A percentile compares a stretch with the other conserved stretches of the same genome.
Evolutionary conservation across 2,797 vertebrate species (phyloP).

Genomic region (Pangasius sanitwongsei): DNA sequence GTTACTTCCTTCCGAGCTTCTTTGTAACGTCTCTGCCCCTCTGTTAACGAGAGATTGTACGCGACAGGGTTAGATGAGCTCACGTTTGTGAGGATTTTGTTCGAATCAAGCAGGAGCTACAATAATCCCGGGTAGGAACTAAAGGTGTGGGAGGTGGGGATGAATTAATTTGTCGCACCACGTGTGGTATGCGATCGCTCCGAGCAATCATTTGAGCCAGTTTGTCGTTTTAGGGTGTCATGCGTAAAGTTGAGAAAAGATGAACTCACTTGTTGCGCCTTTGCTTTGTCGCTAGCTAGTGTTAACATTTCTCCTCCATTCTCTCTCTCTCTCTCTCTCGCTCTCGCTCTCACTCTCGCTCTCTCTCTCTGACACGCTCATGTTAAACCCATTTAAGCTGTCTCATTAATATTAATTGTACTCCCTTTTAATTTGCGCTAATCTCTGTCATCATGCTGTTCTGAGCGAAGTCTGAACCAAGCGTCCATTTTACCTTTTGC

Average conservation of each 20-base stretch:
- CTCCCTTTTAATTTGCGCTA: conserved; percentile 64
- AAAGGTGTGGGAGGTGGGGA: background rate
- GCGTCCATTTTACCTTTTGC: conserved; percentile 5
- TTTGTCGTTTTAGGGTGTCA: background rate
- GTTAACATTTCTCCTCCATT: conserved; percentile 13
- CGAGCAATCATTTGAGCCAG: background rate
- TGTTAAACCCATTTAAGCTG: conserved; percentile 59
- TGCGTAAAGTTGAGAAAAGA: background rate
- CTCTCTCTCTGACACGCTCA: background rate
- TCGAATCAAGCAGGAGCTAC: background rate
- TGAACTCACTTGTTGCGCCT: background rate
- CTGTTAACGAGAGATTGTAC: background rate
- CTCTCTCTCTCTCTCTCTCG: conserved; percentile 8
- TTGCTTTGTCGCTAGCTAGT: too few relatives aligned
- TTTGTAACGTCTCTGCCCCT: background rate
- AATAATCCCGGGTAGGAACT: background rate
- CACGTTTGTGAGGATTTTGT: background rate
- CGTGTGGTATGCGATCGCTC: background rate
- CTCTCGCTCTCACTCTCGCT: background rate
- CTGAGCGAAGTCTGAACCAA: conserved; percentile 27
- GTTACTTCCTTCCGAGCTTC: background rate
- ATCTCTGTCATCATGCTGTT: conserved; percentile 58
- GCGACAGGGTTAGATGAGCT: background rate
- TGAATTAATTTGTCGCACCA: background rate
- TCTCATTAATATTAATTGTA: conserved; percentile 69